phyloP scores from a whole-genome alignment of 2,888 invertebrate genomes.

The Philaethria dido region DNA sequence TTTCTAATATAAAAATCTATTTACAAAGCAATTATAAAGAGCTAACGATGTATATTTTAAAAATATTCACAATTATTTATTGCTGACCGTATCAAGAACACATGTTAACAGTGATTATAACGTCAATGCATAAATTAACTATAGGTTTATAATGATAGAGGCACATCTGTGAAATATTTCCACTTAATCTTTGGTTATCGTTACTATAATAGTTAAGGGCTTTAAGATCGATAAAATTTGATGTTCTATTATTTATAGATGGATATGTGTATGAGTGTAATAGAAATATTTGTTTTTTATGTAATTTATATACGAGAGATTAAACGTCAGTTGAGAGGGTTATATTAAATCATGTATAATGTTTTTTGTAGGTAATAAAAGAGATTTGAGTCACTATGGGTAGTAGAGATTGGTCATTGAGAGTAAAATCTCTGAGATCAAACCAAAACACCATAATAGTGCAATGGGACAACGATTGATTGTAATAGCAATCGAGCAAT shows the following conservation, averaged over 20 bases:
- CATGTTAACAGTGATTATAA: constrained; percentile 43
- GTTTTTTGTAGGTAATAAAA: too few relatives aligned
- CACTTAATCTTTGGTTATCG: constrained; percentile 45
- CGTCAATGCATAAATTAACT: constrained; percentile 63
- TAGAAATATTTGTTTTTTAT: background rate
- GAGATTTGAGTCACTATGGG: too few relatives aligned
- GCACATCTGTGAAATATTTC: constrained; percentile 71
- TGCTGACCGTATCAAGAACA: constrained; percentile 33
- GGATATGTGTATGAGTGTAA: background rate
- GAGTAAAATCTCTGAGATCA: too few relatives aligned
- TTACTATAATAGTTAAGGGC: constrained; percentile 33
- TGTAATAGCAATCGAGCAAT: too few relatives aligned
- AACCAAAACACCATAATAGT: too few relatives aligned
- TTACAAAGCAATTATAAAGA: constrained; percentile 1
- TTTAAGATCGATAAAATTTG: constrained; percentile 38
- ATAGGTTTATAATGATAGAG: constrained; percentile 66
- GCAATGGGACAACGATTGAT: too few relatives aligned
- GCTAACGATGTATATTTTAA: background rate
- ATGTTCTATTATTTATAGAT: constrained; percentile 34
- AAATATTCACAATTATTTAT: constrained; percentile 25
- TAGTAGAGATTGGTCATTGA: too few relatives aligned
- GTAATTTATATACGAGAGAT: background rate
- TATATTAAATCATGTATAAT: too few relatives aligned
- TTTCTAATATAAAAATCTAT: background rate
- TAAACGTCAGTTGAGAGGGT: background rate